These are phyloP conservation scores for Phalanger gymnotis DNA, from an alignment of 2,797 vertebrate species.

Conservation along the genomic window DNA sequence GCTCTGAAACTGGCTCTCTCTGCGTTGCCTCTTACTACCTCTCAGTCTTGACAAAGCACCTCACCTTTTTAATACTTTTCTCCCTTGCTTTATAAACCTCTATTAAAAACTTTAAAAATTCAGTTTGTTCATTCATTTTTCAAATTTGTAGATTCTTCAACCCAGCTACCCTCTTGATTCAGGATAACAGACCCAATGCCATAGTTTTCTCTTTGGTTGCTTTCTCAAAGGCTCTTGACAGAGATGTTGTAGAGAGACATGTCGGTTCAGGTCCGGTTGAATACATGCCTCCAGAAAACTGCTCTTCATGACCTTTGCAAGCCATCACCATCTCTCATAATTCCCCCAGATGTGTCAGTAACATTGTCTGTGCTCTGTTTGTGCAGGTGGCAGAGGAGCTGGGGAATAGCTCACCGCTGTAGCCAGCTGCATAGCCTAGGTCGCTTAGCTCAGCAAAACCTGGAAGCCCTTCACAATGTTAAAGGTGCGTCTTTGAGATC, in stretches of 20 bases:
- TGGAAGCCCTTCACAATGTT: conserved; percentile 89
- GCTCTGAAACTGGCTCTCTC: neutral
- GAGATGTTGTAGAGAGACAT: neutral
- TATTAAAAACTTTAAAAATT: conserved; percentile 30
- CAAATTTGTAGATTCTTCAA: conserved; percentile 1
- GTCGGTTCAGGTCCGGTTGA: neutral
- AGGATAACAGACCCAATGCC: neutral
- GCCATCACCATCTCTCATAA: accelerated
- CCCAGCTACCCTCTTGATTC: neutral
- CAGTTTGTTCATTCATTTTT: conserved; percentile 1
- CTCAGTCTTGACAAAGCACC: neutral
- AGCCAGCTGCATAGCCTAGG: conserved; percentile 94
- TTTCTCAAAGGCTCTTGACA: neutral
- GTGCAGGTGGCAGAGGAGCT: conserved; percentile 96
- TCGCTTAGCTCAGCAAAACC: conserved; percentile 92
- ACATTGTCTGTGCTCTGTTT: conserved; percentile 55
- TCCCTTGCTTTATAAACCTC: neutral
- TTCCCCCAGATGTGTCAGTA: accelerated
- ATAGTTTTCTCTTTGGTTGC: neutral
- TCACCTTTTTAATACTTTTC: neutral
- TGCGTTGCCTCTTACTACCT: neutral
- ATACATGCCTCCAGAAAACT: neutral
- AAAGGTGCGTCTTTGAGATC: conserved; percentile 87
- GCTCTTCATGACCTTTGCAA: neutral
- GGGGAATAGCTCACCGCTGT: conserved; percentile 94